A percentile compares a stretch with the other conserved stretches of the same genome.
Conservation (phyloP, 2,113 vertebrate species). For the Ascaphus truei region DNA sequence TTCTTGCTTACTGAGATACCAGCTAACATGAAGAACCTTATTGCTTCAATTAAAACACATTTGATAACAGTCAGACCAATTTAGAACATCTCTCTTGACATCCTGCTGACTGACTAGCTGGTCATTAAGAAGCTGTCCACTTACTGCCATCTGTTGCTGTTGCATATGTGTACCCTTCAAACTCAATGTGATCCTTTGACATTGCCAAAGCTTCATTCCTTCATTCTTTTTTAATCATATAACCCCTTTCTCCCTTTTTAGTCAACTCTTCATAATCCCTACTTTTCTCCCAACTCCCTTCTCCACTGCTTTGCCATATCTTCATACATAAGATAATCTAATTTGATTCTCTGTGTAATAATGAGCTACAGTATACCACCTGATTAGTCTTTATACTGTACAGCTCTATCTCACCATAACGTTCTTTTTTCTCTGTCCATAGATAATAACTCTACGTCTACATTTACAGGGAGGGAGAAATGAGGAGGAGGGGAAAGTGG, state of each 20-base stretch:
- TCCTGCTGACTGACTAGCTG: slow-evolving; percentile 22
- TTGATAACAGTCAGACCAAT: slow-evolving; percentile 17
- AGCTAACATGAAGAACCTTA: slow-evolving; percentile 24
- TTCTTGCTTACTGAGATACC: slow-evolving; percentile 20
- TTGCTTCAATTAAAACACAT: slow-evolving; percentile 31
- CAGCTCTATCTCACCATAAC: no score
- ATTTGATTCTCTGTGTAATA: no score
- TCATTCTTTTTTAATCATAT: no score
- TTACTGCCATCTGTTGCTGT: slow-evolving; percentile 32
- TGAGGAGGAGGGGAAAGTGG: no score
- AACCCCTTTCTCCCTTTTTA: neutral
- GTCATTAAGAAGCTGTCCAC: slow-evolving; percentile 27
- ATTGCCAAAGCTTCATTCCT: neutral
- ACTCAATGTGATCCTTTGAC: neutral
- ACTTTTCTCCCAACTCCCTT: no score
- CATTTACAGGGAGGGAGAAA: no score
- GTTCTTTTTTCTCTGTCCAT: no score
- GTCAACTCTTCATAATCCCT: neutral
- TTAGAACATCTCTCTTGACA: slow-evolving; percentile 1
- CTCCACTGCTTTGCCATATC: no score
- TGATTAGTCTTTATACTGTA: no score
- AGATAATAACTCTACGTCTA: no score
- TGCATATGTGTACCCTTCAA: neutral
- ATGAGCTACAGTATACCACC: no score
- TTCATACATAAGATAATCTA: no score